Evolutionary conservation across 2,888 invertebrate species (phyloP).

Genomic region (Drosophila subquinaria): DNA sequence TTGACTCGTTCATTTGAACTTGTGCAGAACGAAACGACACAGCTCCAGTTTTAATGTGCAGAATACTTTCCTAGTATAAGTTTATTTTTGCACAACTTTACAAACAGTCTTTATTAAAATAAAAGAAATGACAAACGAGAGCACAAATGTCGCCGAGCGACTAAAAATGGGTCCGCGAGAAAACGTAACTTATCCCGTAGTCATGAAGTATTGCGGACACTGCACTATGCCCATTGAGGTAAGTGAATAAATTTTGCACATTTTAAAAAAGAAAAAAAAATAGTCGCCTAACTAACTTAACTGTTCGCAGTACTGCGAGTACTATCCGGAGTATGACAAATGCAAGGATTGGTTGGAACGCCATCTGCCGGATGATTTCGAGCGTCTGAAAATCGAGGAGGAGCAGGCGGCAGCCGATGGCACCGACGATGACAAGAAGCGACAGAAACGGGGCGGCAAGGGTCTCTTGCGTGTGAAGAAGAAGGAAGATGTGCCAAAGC

Average conservation of each 20-base stretch:
- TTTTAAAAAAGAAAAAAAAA: neutral
- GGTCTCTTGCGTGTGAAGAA: constrained; percentile 98
- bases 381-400: constrained; percentile 90
- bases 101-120: constrained; percentile 11
- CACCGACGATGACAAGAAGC: constrained; percentile 96
- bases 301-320: constrained; percentile 95
- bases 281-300: neutral
- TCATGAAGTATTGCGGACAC: constrained; percentile 96
- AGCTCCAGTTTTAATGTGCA: constrained; percentile 15
- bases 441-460: constrained; percentile 98
- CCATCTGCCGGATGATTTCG: constrained; percentile 96
- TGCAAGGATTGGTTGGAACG: constrained; percentile 98
- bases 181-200: constrained; percentile 92
- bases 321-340: constrained; percentile 98
- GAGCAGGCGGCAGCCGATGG: constrained; percentile 89
- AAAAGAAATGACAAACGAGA: constrained; percentile 87
- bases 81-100: constrained; percentile 25
- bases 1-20: no score
- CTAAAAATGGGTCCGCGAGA: constrained; percentile 89
- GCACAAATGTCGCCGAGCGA: constrained; percentile 87
- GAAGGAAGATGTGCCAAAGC: constrained; percentile 95
- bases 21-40: no score
- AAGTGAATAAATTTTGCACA: constrained; percentile 59
- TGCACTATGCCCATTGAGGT: constrained; percentile 97
- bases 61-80: constrained; percentile 16